Conservation (phyloP, 1,140 invertebrate genomes). For the Cyclargus thomasi region DNA sequence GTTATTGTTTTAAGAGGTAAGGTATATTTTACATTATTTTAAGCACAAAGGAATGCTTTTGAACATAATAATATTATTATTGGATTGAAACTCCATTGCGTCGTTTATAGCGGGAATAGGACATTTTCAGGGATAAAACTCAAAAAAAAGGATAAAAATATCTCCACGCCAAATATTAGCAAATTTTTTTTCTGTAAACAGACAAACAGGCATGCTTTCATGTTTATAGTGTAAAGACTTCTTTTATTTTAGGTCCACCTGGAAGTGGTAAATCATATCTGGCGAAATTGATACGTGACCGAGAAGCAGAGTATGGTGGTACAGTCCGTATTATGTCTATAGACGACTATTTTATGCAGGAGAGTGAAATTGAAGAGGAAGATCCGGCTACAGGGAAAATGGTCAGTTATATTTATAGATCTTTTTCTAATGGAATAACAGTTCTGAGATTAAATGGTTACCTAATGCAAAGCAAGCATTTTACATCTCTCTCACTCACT, state of each 20-base stretch:
- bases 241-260: constrained; percentile 79
- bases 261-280: constrained; percentile 93
- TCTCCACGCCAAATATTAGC: too few species aligned
- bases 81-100: too few species aligned
- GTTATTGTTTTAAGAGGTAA: constrained; percentile 91
- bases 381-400: constrained; percentile 85
- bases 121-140: too few species aligned
- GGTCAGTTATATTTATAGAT: constrained; percentile 35
- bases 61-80: too few species aligned
- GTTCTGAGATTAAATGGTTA: too few species aligned
- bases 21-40: neutral
- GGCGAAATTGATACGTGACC: constrained; percentile 90
- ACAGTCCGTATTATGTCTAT: constrained; percentile 92
- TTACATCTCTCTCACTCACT: too few species aligned
- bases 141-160: too few species aligned
- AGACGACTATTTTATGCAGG: constrained; percentile 97
- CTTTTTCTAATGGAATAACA: constrained; percentile 2
- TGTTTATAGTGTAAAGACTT: neutral
- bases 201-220: too few species aligned
- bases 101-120: too few species aligned
- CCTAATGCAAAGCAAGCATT: too few species aligned
- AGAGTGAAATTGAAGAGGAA: constrained; percentile 86
- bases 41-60: too few species aligned
- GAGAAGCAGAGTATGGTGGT: constrained; percentile 71
- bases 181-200: too few species aligned